Conservation (phyloP, 2,888 invertebrate genomes). For the Molorchus minor region DNA sequence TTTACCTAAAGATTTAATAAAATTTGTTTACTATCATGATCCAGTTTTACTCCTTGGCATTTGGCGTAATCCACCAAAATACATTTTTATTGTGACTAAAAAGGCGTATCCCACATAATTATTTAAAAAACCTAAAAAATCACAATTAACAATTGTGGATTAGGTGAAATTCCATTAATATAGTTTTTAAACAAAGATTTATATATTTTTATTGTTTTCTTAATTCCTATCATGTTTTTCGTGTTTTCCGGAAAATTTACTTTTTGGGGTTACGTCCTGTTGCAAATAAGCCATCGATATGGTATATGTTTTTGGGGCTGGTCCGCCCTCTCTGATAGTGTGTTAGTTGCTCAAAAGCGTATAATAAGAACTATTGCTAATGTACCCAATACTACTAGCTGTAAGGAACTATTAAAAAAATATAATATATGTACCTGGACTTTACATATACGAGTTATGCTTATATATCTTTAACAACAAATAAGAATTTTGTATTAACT, state of each 20-base stretch:
- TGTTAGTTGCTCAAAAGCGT: too few species aligned
- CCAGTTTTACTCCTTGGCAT: not conserved
- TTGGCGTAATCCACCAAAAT: slow-evolving; percentile 21
- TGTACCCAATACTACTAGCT: too few species aligned
- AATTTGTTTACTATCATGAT: not conserved
- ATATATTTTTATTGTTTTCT: not conserved
- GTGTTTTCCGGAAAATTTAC: slow-evolving; percentile 1
- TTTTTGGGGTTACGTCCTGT: slow-evolving; percentile 17
- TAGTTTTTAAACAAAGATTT: not conserved
- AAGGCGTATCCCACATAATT: slow-evolving; percentile 15
- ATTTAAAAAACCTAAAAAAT: slow-evolving; percentile 8
- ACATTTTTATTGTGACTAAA: slow-evolving; percentile 3
- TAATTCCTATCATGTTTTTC: slow-evolving; percentile 5
- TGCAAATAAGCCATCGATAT: slow-evolving; percentile 26
- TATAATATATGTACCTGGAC: too few species aligned
- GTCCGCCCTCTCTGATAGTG: too few species aligned
- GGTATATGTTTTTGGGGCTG: too few species aligned
- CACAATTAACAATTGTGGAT: slow-evolving; percentile 1
- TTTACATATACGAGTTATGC: too few species aligned
- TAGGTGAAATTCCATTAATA: not conserved
- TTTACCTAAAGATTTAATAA: not conserved
- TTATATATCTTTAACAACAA: too few species aligned
- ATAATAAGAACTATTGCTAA: too few species aligned
- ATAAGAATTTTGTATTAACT: too few species aligned
- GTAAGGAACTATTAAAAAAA: too few species aligned